Conservation (phyloP, 2,888 invertebrate species). For the Rutpela maculata region DNA sequence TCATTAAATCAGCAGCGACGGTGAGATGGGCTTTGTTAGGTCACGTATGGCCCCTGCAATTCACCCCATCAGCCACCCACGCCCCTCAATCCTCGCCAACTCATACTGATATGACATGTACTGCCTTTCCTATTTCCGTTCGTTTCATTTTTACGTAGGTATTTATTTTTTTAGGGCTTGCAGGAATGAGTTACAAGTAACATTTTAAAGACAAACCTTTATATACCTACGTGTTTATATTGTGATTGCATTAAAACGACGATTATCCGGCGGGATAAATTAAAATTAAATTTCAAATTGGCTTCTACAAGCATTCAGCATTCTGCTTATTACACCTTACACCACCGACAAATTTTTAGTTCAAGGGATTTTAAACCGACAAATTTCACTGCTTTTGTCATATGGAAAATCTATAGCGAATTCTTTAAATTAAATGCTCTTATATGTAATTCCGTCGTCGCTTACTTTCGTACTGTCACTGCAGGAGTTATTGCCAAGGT, state of each 20-base stretch:
- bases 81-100: slow-evolving; percentile 42
- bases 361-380: neutral
- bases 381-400: neutral
- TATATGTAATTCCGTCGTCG: too few relatives aligned
- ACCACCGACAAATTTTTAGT: neutral
- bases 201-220: neutral
- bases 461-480: too few relatives aligned
- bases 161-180: neutral
- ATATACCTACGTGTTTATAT: neutral
- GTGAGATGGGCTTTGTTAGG: slow-evolving; percentile 73
- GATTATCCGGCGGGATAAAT: too few relatives aligned
- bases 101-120: slow-evolving; percentile 58
- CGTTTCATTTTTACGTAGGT: slow-evolving; percentile 35
- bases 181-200: neutral
- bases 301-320: neutral
- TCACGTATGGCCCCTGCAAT: slow-evolving; percentile 71
- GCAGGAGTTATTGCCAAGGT: too few relatives aligned
- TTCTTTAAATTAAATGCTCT: too few relatives aligned
- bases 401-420: too few relatives aligned
- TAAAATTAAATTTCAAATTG: neutral
- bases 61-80: slow-evolving; percentile 49
- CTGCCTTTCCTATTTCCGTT: slow-evolving; percentile 40
- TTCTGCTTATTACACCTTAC: neutral
- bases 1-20: slow-evolving; percentile 74
- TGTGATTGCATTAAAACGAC: neutral